Base-by-base conservation (phyloP, 1,140 invertebrate species). In the Oncopodura yosiiana region DNA sequence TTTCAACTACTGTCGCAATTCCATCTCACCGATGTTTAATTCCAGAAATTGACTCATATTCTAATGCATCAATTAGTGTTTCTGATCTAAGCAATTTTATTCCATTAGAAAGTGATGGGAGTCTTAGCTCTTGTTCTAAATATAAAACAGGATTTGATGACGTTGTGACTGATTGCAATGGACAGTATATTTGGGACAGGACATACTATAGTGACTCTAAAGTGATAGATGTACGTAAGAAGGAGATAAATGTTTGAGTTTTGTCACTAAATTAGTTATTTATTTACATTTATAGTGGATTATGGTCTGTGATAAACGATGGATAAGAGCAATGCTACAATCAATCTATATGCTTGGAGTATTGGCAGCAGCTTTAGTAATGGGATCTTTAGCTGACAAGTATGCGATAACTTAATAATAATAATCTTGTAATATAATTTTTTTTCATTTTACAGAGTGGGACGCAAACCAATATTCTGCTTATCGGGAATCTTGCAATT, bases 321-420 rank as follows among this genome's bases (percentile, higher is more conserved):
- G 85, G 84, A 81, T 83, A 76, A 80, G 83, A 3, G 81, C 87
- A 1, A 68, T 86, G 12, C 81, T 84, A 0, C 87, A 92, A 66
- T 1, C 87, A 1, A 68, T 77, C 5, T 93, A 88, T 68, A 93
- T 94, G 87, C 74, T 89, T 52, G 91, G 91, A n/a, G 85, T 89
- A 9, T 86, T 93, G 43, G 75, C 81, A 4, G 89, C 90, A 3
- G 86, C 87, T 4, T 78, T 94, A 1, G 77, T 81, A 0, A 71
- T 94, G n/a, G 88, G 89, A 8, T 82, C 81, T 18, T 68, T 93
- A 62, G 86, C 90, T 0, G 92, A 95, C 66, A 89, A 84, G 73
- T 81, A 67, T 68, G 70, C 8, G 9, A 21, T 8, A 24, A 44
- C 24, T 9, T 9, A 14, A 37, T 36, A 50, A 16, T 5, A 50